A percentile compares a stretch with the other conserved stretches of the same genome.
Evolutionary conservation across 2,113 vertebrate genomes (phyloP).

Genomic region (Gobio gobio): DNA sequence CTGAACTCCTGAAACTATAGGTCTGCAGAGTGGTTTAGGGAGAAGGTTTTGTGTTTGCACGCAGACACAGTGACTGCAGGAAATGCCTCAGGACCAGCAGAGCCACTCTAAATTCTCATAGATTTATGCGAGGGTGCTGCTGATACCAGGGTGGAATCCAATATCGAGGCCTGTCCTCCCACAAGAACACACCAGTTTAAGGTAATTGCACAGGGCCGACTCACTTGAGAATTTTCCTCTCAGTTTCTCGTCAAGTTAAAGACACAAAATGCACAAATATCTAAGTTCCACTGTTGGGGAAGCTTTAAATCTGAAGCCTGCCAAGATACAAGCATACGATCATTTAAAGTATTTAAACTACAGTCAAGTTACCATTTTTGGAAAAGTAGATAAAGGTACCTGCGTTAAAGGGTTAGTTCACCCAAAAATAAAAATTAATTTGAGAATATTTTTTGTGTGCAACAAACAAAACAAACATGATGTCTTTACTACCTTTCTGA

Average conservation of each 20-base stretch:
- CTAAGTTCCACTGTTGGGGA: background rate
- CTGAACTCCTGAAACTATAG: conserved; percentile 32
- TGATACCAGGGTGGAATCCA: conserved; percentile 40
- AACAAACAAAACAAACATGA: too few relatives aligned
- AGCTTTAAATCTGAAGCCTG: background rate
- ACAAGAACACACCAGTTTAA: conserved; percentile 35
- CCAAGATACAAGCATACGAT: conserved; percentile 17
- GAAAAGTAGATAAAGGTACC: background rate
- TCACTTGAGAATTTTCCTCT: conserved; percentile 32
- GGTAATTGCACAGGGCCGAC: conserved; percentile 31
- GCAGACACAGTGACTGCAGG: conserved; percentile 39
- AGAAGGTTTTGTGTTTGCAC: conserved; percentile 19
- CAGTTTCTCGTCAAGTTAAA: background rate
- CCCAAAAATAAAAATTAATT: too few relatives aligned
- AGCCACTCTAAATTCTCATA: conserved; percentile 47
- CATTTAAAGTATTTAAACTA: background rate
- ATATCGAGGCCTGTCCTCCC: conserved; percentile 33
- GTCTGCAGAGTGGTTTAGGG: conserved; percentile 14
- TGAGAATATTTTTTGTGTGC: too few relatives aligned
- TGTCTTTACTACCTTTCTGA: too few relatives aligned
- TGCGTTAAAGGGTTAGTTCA: background rate
- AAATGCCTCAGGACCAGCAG: conserved; percentile 34
- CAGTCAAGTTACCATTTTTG: background rate
- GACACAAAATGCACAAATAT: background rate
- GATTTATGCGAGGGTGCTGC: conserved; percentile 41